These are phyloP conservation scores for Mesorhabditis spiculigera DNA, from an alignment of 2,888 invertebrate genomes.

Conservation along the genomic window DNA sequence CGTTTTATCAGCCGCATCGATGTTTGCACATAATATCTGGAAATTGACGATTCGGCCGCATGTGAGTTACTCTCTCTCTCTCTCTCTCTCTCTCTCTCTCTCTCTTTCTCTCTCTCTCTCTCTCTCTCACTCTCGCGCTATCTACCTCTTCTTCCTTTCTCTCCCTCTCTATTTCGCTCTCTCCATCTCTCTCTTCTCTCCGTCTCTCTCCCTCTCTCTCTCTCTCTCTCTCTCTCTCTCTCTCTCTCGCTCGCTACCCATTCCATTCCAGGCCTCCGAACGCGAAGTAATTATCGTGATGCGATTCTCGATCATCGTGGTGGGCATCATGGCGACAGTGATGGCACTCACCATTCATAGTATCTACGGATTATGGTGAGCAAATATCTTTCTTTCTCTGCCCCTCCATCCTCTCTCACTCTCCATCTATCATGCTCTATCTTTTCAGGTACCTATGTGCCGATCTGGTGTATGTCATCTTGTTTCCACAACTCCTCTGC, in stretches of 20 bases:
- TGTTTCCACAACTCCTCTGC: constrained; percentile 95
- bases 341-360: constrained; percentile 96
- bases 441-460: constrained; percentile 79
- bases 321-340: constrained; percentile 83
- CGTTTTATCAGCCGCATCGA: constrained; percentile 92
- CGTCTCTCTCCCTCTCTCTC: no score
- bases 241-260: no score
- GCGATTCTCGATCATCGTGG: constrained; percentile 83
- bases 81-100: no score
- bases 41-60: constrained; percentile 91
- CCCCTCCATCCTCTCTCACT: not conserved
- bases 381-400: not conserved
- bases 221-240: no score
- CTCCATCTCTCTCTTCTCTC: no score
- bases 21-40: constrained; percentile 98
- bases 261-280: constrained; percentile 75
- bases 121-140: no score
- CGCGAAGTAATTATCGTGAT: constrained; percentile 86
- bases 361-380: constrained; percentile 87
- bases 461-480: constrained; percentile 94
- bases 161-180: no score
- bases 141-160: no score
- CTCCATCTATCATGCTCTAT: not conserved
- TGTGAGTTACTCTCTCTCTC: constrained; percentile 61
- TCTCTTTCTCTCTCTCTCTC: no score